Conservation (phyloP, 2,113 vertebrate species). For the Tursiops truncatus region DNA sequence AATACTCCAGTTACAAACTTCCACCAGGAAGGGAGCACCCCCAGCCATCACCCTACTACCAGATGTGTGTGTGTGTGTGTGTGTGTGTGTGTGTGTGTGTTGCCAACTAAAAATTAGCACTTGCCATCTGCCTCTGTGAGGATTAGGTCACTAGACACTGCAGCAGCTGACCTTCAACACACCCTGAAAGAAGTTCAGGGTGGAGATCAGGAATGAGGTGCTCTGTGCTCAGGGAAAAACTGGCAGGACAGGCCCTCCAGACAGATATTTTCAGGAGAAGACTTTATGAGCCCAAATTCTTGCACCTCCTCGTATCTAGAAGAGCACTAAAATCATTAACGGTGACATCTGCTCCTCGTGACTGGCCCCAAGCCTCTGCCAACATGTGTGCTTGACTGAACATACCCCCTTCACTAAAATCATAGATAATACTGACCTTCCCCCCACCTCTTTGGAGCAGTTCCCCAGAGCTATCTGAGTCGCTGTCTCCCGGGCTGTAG, state of each 20-base stretch:
- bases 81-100: not conserved
- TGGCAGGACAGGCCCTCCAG: not conserved
- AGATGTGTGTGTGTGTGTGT: fast-evolving
- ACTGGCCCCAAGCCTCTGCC: not conserved
- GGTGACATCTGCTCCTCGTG: fast-evolving
- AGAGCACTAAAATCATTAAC: too few species aligned
- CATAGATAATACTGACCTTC: fast-evolving
- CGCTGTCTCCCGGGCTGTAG: fast-evolving
- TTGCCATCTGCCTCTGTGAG: not conserved
- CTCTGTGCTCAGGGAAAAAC: not conserved
- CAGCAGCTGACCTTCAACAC: too few species aligned
- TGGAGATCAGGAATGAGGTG: not conserved
- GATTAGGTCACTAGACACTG: not conserved
- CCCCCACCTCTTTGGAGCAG: not conserved
- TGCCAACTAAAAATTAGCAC: not conserved
- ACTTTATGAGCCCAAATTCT: not conserved
- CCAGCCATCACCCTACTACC: fast-evolving
- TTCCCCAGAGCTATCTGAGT: not conserved
- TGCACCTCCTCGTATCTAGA: not conserved
- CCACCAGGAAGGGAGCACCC: fast-evolving
- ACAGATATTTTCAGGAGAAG: not conserved
- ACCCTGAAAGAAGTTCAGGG: not conserved
- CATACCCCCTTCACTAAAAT: not conserved
- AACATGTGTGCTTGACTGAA: fast-evolving
- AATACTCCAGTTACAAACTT: not conserved